phyloP scores from a whole-genome alignment of 2,113 vertebrate genomes.

The Macroglossus sobrinus region DNA sequence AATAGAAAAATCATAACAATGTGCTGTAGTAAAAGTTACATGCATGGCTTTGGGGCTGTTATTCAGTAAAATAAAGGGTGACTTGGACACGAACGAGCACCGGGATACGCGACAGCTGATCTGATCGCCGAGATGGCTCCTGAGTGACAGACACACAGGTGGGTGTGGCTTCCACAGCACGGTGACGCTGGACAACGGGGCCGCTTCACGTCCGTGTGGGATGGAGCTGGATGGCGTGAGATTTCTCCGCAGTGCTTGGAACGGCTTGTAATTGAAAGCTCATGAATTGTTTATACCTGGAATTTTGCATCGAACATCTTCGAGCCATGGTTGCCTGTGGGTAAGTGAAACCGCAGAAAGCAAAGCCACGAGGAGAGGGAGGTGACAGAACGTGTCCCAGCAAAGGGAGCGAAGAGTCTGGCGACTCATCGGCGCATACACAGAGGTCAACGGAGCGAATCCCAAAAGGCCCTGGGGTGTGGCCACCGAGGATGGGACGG shows the following conservation, averaged over 20 bases:
- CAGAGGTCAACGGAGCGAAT: accelerated
- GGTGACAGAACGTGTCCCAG: accelerated
- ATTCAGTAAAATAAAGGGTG: no score
- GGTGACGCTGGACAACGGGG: not conserved
- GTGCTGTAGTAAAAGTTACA: not conserved
- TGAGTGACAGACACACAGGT: not conserved
- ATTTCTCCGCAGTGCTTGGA: not conserved
- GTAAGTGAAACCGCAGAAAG: not conserved
- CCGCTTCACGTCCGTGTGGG: not conserved
- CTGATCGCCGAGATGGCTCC: not conserved
- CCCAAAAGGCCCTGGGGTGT: not conserved
- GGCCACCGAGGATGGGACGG: not conserved
- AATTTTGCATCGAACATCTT: not conserved
- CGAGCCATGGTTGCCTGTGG: not conserved
- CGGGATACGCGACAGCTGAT: not conserved
- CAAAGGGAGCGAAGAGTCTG: not conserved
- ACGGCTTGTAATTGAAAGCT: no score
- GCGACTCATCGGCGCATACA: not conserved
- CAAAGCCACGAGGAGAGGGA: accelerated
- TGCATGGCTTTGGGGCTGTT: not conserved
- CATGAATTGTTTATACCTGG: not conserved
- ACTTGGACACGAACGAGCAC: not conserved
- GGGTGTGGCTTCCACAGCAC: accelerated
- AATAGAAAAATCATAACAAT: not conserved
- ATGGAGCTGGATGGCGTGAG: not conserved